Conservation (phyloP, 2,113 vertebrate species). For the Poeciliopsis retropinna region DNA sequence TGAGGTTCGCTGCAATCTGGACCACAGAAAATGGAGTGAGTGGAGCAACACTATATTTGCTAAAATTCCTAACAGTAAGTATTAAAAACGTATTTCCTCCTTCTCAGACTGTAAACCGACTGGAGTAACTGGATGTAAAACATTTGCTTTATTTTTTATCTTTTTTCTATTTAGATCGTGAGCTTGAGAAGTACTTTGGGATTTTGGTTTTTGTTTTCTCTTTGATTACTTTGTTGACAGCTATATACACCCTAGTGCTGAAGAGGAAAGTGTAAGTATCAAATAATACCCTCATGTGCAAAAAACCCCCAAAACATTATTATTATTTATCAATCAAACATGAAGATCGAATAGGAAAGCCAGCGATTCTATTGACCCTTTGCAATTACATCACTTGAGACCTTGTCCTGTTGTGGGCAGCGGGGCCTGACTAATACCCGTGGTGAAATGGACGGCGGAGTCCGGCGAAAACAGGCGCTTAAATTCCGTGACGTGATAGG, state of each 20-base stretch:
- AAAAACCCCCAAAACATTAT: no score
- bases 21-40: constrained; percentile 81
- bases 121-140: not conserved
- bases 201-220: constrained; percentile 80
- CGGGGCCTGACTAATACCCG: no score
- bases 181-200: constrained; percentile 78
- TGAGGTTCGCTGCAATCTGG: constrained; percentile 87
- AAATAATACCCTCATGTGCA: no score
- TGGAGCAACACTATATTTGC: constrained; percentile 67
- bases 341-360: no score
- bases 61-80: constrained; percentile 71
- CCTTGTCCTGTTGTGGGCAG: no score
- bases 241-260: constrained; percentile 78
- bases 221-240: constrained; percentile 76
- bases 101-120: not conserved
- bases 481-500: no score
- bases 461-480: no score
- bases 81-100: not conserved
- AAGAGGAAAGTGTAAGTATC: constrained; percentile 86
- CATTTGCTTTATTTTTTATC: not conserved
- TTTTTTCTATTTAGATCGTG: constrained; percentile 68
- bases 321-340: no score
- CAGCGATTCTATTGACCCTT: no score
- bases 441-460: no score
- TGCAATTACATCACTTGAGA: no score